Percentiles rank a stretch among this genome's conserved stretches.
Conservation (phyloP, 2,797 vertebrate genomes). For the Loriculus beryllinus region DNA sequence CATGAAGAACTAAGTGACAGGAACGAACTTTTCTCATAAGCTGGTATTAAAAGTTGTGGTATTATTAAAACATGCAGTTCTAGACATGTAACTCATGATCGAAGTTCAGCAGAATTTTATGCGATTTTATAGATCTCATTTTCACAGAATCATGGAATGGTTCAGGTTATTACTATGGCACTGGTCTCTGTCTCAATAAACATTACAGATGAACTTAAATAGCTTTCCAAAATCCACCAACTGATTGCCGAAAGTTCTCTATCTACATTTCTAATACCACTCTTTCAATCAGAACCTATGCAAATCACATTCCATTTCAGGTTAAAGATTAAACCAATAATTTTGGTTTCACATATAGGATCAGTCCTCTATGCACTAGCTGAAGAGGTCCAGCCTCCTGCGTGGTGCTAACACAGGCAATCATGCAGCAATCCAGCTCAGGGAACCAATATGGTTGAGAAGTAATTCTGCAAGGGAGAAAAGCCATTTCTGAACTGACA, state of each 20-base stretch:
- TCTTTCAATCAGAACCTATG: neutral
- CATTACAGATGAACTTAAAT: neutral
- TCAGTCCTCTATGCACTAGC: neutral
- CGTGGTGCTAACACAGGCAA: neutral
- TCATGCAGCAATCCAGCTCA: neutral
- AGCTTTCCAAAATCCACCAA: neutral
- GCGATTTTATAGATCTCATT: neutral
- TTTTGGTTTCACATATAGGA: neutral
- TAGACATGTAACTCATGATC: neutral
- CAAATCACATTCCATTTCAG: neutral
- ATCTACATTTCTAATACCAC: neutral
- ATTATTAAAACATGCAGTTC: neutral
- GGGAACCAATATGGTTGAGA: rapidly evolving
- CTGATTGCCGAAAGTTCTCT: neutral
- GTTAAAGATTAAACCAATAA: neutral
- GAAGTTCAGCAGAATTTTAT: neutral
- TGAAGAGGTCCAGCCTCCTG: neutral
- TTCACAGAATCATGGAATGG: neutral
- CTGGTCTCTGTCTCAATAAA: neutral
- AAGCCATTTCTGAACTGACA: neutral
- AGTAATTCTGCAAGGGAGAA: neutral
- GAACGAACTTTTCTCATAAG: neutral
- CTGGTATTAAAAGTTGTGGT: neutral
- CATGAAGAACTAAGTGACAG: neutral
- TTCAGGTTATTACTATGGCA: neutral